Percentiles rank a stretch among this genome's conserved stretches.
Conservation (phyloP, 2,797 vertebrate species). For the Melanotaenia parkinsoni region DNA sequence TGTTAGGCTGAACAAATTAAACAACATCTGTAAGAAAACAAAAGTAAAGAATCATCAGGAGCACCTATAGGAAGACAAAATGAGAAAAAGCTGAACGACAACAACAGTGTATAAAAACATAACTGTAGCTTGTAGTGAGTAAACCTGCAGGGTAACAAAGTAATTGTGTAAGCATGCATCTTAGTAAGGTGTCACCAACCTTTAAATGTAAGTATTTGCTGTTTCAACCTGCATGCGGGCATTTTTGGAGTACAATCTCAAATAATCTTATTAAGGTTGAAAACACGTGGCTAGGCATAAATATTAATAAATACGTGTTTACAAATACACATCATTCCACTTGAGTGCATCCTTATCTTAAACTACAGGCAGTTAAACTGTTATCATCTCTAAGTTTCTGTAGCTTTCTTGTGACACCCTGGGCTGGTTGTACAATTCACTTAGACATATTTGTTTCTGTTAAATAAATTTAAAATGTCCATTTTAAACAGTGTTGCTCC, state of each 20-base stretch:
- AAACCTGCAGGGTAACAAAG: too few relatives aligned
- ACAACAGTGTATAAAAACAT: too few relatives aligned
- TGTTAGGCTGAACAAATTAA: neutral
- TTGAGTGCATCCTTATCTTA: neutral
- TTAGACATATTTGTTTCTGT: neutral
- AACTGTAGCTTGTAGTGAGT: too few relatives aligned
- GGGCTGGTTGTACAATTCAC: neutral
- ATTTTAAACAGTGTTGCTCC: conserved; percentile 37
- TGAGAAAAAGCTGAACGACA: too few relatives aligned
- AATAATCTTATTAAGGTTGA: neutral
- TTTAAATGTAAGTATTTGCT: too few relatives aligned
- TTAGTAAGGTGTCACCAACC: too few relatives aligned
- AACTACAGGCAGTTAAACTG: neutral
- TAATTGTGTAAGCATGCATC: too few relatives aligned
- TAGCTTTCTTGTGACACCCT: neutral
- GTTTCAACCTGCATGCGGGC: too few relatives aligned
- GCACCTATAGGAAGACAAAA: too few relatives aligned
- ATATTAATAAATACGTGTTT: neutral
- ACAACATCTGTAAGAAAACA: neutral
- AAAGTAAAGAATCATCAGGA: too few relatives aligned
- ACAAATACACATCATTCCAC: neutral
- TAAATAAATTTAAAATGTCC: conserved; percentile 9
- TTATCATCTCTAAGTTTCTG: neutral
- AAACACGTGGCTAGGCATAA: too few relatives aligned
- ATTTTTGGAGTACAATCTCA: neutral